These are phyloP conservation scores for Cnemophilus loriae DNA, from an alignment of 2,113 vertebrate genomes.

Conservation along the genomic window DNA sequence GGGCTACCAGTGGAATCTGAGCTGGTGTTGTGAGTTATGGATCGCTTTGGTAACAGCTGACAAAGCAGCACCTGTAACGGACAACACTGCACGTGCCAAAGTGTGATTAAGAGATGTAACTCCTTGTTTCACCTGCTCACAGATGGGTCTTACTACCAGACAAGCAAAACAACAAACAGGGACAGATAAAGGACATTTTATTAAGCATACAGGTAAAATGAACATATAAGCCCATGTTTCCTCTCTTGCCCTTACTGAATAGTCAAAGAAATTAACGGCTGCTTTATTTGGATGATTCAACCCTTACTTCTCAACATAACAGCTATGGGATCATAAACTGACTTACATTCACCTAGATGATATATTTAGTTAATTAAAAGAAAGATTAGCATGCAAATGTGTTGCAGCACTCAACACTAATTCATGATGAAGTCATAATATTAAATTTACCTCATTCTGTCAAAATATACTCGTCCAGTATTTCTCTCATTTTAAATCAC, in stretches of 20 bases:
- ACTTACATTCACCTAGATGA: not conserved
- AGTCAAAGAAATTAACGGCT: not conserved
- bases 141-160: not conserved
- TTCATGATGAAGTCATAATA: not conserved
- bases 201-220: not conserved
- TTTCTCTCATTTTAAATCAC: not conserved
- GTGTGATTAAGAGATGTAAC: not conserved
- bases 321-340: not conserved
- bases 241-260: not conserved
- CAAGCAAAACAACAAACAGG: not conserved
- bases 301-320: not conserved
- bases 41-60: not conserved
- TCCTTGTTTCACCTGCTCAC: not conserved
- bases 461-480: constrained; percentile 3
- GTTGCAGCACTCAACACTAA: not conserved
- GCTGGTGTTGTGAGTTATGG: accelerated
- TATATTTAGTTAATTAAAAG: not conserved
- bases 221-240: not conserved
- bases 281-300: not conserved
- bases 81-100: not conserved
- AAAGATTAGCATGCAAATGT: constrained; percentile 42
- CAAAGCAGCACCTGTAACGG: not conserved
- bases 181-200: not conserved
- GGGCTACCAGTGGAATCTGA: not conserved
- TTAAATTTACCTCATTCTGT: constrained; percentile 47